Evolutionary conservation across 2,888 invertebrate genomes (phyloP).

Genomic region (Mimachlamys varia): DNA sequence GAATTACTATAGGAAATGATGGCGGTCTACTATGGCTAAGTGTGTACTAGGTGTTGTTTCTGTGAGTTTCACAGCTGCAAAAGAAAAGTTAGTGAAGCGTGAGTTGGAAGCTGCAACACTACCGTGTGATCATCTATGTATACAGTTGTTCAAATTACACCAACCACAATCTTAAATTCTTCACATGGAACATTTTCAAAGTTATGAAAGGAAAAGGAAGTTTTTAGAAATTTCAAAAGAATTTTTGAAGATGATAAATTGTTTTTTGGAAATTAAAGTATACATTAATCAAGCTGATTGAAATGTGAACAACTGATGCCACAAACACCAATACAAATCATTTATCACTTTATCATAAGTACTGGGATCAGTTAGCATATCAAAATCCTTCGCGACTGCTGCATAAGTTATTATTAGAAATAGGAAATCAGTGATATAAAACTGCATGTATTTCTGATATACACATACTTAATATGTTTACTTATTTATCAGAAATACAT

Average conservation of each 20-base stretch:
- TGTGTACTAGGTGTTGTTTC: background rate
- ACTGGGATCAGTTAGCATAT: no score
- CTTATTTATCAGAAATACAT: background rate
- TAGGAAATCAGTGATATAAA: no score
- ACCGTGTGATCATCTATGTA: background rate
- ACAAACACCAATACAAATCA: background rate
- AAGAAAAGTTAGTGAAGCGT: slow-evolving; percentile 13
- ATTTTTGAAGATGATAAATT: no score
- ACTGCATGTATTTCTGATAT: no score
- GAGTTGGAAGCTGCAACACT: background rate
- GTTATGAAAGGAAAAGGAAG: background rate
- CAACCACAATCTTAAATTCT: background rate
- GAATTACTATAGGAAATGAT: background rate
- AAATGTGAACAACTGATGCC: background rate
- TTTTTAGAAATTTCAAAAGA: no score
- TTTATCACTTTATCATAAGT: background rate
- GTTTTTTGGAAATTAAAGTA: no score
- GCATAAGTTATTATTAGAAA: no score
- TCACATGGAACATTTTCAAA: background rate
- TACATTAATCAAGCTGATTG: background rate
- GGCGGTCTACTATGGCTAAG: background rate
- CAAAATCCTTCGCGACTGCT: no score
- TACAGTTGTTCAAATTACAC: background rate
- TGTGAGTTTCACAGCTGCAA: slow-evolving; percentile 20
- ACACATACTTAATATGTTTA: background rate